phyloP scores from a whole-genome alignment of 1,140 invertebrate species.

The Apis florea region DNA sequence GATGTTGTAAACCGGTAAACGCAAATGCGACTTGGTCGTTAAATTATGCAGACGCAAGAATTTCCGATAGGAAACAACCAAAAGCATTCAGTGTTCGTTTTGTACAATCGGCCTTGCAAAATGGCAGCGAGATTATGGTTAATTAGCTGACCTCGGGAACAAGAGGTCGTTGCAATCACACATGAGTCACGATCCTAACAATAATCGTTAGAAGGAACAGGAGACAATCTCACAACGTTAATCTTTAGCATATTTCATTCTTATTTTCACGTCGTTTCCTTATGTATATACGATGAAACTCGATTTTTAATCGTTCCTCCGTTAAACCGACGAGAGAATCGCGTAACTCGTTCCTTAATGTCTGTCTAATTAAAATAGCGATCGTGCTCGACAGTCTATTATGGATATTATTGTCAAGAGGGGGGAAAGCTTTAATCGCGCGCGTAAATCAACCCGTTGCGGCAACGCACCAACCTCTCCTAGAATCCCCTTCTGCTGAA shows the following conservation, averaged over 20 bases:
- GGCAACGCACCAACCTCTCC: not conserved
- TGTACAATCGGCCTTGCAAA: conserved; percentile 68
- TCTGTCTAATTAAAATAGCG: conserved; percentile 34
- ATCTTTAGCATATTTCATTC: not conserved
- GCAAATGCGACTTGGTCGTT: conserved; percentile 49
- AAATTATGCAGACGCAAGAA: conserved; percentile 63
- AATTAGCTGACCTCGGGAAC: conserved; percentile 68
- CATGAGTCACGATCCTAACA: conserved; percentile 40
- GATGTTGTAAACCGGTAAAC: not conserved
- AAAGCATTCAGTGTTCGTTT: conserved; percentile 46
- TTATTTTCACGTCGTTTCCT: not conserved
- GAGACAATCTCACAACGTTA: not conserved
- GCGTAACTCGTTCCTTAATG: not conserved
- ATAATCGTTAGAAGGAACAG: conserved; percentile 1
- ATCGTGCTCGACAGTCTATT: not conserved
- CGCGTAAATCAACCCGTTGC: not conserved
- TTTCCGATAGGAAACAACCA: conserved; percentile 34
- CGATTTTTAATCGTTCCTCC: not conserved
- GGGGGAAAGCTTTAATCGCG: not conserved
- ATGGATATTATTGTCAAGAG: not conserved
- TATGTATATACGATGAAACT: not conserved
- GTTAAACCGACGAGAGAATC: not conserved
- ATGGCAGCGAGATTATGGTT: conserved; percentile 59
- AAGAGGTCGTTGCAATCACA: conserved; percentile 38
- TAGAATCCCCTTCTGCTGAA: not conserved